Percentiles rank a stretch among this genome's conserved stretches.
Evolutionary conservation across 2,797 vertebrate species (phyloP).

Genomic region (Malacoctenus gilli): DNA sequence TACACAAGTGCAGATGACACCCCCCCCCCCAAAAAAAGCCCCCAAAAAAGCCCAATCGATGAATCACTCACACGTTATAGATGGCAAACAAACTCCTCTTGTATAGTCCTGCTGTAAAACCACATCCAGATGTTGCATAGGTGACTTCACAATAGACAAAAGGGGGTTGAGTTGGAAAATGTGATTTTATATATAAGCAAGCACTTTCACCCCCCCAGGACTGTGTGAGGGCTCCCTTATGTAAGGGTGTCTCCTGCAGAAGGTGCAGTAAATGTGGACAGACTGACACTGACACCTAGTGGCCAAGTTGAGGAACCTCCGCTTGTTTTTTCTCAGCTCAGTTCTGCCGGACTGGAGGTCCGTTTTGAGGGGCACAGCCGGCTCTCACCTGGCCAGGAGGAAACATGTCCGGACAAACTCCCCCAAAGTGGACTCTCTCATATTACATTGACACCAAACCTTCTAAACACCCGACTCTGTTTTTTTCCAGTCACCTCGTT

Average conservation of each 20-base stretch:
- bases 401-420: slow-evolving; percentile 4
- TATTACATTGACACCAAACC: too few species aligned
- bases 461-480: too few species aligned
- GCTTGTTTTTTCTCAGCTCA: slow-evolving; percentile 47
- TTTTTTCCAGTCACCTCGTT: too few species aligned
- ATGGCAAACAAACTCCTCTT: not conserved
- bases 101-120: not conserved
- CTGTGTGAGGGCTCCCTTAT: slow-evolving; percentile 35
- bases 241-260: slow-evolving; percentile 33
- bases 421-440: not conserved
- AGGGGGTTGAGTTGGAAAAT: not conserved
- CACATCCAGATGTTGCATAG: slow-evolving; percentile 14
- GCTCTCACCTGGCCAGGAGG: slow-evolving; percentile 4
- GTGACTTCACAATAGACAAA: not conserved
- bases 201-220: not conserved
- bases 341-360: not conserved
- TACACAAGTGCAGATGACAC: not conserved
- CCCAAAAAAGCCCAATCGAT: not conserved
- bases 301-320: slow-evolving; percentile 33
- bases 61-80: not conserved
- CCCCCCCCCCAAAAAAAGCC: too few species aligned
- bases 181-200: not conserved
- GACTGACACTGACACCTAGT: slow-evolving; percentile 72
- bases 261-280: slow-evolving; percentile 11
- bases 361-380: not conserved